Base-by-base conservation (phyloP, 2,888 invertebrate genomes). In the Erebia epiphron region DNA sequence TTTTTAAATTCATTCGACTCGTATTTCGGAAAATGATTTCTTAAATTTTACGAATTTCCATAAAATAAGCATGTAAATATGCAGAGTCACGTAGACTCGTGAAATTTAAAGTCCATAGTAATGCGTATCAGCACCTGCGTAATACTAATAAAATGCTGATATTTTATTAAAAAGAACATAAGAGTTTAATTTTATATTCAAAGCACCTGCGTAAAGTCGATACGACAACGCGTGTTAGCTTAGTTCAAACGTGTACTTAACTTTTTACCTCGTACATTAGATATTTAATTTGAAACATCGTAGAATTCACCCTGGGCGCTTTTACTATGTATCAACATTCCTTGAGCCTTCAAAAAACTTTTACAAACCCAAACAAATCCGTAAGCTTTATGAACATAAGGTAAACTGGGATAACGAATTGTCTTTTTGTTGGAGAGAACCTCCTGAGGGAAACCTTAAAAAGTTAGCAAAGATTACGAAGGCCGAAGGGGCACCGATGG, bases 391-490 rank as follows among this genome's bases (percentile, higher is more conserved):
- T 8, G 13, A 14, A 26, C 26, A 13, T 5, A 57, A 57, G 26
- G 7, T 26, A 57, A 26, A 57, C 26, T 26, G 57, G 13, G 13
- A 26, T 26, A 14, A 21, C 11, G 56, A 56, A 21, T 18, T 21
- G 14, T 26, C 11, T 57, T 14, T 57, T 26, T 57, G 21, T 26
- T 14, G 13, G 26, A 21, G 57, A 57, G 14, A 57, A 57, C 16
- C 52, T 16, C 16, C 8, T n/a, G 2, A 52, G 52, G 52, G 52
- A 52, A 52, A 52, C 52, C 16, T 52, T 52, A 52, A 52, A 52
- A 57, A 56, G 13, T 56, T 26, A 13, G 18, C 10, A 58, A 41
- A 60, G 16, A 60, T 60, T 60, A 60, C 43, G 16, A 60, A 58
- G 58, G 35, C n/a, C 58, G 35, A 41, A 13, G n/a, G 2, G n/a